Evolutionary conservation across 2,797 vertebrate genomes (phyloP).

Genomic region (Linurgus olivaceus): DNA sequence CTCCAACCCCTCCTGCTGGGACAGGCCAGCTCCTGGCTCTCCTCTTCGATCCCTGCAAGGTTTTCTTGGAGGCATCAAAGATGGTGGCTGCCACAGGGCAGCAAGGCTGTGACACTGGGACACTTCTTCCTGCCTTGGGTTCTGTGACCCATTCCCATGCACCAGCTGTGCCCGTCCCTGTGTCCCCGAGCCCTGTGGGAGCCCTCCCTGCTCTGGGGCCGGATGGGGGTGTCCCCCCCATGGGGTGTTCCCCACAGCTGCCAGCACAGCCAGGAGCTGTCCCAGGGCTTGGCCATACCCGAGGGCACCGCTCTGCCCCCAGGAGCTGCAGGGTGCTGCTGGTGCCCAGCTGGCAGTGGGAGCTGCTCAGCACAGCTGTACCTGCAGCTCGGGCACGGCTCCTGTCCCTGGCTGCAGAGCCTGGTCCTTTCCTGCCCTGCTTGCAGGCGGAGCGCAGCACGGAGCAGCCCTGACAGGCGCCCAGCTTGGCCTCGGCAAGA

Average conservation of each 20-base stretch:
- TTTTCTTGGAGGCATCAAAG: background rate
- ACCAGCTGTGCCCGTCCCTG: background rate
- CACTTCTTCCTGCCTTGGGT: background rate
- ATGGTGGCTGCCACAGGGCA: background rate
- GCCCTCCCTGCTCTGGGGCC: background rate
- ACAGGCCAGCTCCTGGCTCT: background rate
- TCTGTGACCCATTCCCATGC: rapidly evolving
- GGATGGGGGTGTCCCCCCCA: background rate
- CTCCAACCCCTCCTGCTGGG: background rate
- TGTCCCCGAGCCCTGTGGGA: background rate
- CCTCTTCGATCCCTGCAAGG: background rate
- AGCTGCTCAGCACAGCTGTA: background rate
- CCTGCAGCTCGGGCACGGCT: background rate
- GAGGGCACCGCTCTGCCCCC: background rate
- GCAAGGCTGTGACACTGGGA: background rate
- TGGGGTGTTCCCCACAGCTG: rapidly evolving
- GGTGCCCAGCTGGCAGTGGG: background rate
- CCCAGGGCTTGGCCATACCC: background rate
- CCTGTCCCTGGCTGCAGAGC: conserved; percentile 6
- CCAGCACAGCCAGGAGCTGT: background rate
- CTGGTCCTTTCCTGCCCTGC: conserved; percentile 53
- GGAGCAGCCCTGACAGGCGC: background rate
- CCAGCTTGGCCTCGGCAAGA: conserved; percentile 4
- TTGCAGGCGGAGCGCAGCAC: conserved; percentile 4
- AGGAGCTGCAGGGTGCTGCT: background rate